Evolutionary conservation across 2,888 invertebrate genomes (phyloP), one percentile per base, ranked within the genome.

Genomic region (Emmelina monodactyla): DNA sequence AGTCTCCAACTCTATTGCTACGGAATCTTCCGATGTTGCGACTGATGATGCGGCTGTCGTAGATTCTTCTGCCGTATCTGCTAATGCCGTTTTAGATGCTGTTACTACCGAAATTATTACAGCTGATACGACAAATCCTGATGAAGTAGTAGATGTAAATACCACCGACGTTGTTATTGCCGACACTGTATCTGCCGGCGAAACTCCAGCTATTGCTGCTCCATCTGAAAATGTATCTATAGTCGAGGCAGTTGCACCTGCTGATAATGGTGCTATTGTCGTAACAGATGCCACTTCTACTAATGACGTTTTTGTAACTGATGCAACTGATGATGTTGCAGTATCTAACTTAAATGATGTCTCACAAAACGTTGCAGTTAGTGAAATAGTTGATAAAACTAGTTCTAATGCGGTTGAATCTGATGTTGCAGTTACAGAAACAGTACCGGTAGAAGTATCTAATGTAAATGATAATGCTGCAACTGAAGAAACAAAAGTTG

Each of bases 41-140:
- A 16, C 37, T 14, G 44, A 37, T 15, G 28, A 28, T 13, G 16
- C 40, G 12, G 22, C 28, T 1, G 22, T 16, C 25, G 35, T 28
- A 10, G 16, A 29, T 4, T 33, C 13, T 3, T 29, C 30, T 7
- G 37, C 34, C 10, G 34, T 34, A 2, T 11, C 37, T 13, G 2
- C 19, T 14, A 19, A 2, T 19, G 13, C 12, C 13, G 16, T 5
- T 16, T 10, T n/a, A 12, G 9, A 30, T 9, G 30, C 30, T n/a
- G n/a, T n/a, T n/a, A n/a, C n/a, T n/a, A n/a, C n/a, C n/a, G n/a
- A n/a, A n/a, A n/a, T n/a, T n/a, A n/a, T n/a, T n/a, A n/a, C n/a
- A n/a, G n/a, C 19, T 19, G 5, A 5, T 6, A 19, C 19, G 9
- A 19, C 19, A 19, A 19, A 19, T 9, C 5, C 19, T 19, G 19